Evolutionary conservation across 2,888 invertebrate genomes (phyloP).

Genomic region (Euzophera pinguis): DNA sequence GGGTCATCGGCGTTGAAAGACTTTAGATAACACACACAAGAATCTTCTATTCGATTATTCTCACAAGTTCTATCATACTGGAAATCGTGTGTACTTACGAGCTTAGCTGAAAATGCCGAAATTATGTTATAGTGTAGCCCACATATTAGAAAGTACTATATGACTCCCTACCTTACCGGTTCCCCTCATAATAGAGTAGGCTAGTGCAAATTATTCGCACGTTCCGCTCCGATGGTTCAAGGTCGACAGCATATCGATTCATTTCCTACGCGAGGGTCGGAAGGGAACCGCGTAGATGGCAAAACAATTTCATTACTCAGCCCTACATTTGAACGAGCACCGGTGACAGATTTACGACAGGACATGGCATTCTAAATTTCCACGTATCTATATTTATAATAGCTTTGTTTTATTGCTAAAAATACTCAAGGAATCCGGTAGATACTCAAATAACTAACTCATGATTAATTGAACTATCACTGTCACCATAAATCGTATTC

Average conservation of each 20-base stretch:
- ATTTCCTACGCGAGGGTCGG: conserved; percentile 37
- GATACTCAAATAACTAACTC: conserved; percentile 1
- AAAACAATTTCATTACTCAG: conserved; percentile 9
- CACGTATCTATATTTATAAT: background rate
- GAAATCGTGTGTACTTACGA: too few species aligned
- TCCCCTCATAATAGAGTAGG: conserved; percentile 30
- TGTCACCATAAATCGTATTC: background rate
- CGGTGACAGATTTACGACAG: background rate
- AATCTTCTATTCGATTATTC: too few species aligned
- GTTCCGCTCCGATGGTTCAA: conserved; percentile 57
- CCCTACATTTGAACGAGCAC: background rate
- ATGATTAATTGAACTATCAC: background rate
- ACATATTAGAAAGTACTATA: background rate
- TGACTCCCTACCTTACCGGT: conserved; percentile 14
- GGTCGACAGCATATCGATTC: conserved; percentile 57
- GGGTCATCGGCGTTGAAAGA: too few species aligned
- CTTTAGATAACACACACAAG: too few species aligned
- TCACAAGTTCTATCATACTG: background rate
- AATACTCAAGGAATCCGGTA: background rate
- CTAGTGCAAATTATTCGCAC: conserved; percentile 48
- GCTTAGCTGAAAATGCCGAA: too few species aligned
- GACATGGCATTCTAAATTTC: conserved; percentile 4
- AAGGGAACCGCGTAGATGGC: conserved; percentile 15
- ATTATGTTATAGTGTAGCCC: background rate
- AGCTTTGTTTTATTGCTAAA: background rate